Evolutionary conservation across 2,888 invertebrate species (phyloP).

Genomic region (Ormyrus nitidulus): DNA sequence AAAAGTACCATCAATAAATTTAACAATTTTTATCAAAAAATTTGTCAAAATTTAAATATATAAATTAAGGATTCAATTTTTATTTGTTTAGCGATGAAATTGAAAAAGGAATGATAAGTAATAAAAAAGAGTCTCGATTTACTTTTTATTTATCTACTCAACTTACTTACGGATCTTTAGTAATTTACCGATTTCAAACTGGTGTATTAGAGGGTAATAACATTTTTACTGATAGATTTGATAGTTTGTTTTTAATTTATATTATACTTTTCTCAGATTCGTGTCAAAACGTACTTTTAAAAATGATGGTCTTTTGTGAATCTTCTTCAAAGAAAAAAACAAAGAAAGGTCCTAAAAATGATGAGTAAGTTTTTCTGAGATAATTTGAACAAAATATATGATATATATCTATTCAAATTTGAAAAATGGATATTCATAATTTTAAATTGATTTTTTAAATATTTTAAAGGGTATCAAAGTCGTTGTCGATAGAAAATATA

Average conservation of each 20-base stretch:
- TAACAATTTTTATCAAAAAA: no score
- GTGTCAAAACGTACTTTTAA: neutral
- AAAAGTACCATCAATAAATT: no score
- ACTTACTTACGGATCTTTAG: slow-evolving; percentile 24
- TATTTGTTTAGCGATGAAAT: slow-evolving; percentile 33
- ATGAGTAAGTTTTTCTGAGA: neutral
- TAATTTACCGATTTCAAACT: slow-evolving; percentile 21
- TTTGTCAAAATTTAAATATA: no score
- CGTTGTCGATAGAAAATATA: neutral
- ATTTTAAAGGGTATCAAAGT: no score
- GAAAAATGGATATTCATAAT: no score
- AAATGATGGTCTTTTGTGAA: neutral
- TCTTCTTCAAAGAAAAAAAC: neutral
- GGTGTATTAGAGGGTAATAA: slow-evolving; percentile 6
- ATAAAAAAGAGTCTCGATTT: neutral
- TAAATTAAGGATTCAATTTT: neutral
- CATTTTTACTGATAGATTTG: neutral
- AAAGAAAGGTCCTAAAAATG: neutral
- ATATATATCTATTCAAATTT: neutral
- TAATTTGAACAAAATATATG: slow-evolving; percentile 1
- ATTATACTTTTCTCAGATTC: neutral
- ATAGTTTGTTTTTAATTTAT: neutral
- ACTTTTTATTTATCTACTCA: slow-evolving; percentile 22
- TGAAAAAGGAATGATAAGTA: neutral
- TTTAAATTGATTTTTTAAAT: no score